Evolutionary conservation across 2,797 vertebrate genomes (phyloP), one percentile per base, ranked within the genome.

Genomic region (Gymnodraco acuticeps): DNA sequence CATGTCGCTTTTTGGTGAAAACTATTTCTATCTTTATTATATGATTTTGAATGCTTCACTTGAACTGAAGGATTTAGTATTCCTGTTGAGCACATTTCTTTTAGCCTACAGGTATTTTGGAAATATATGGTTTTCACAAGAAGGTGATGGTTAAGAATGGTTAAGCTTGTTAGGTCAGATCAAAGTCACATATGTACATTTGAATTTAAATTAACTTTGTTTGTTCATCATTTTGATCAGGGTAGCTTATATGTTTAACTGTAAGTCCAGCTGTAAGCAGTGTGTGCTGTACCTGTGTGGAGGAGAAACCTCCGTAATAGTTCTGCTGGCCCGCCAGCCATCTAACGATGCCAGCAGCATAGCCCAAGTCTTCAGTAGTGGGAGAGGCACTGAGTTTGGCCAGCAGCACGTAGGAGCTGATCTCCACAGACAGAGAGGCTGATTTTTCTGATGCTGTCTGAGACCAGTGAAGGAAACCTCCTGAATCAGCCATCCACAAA

Each of bases 281-380:
- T 10, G 16, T 14, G 1, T 27, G 15, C 2, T 15, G 48, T 92
- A 97, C 97, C 96, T 98, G 96, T 59, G 94, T 96, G 59, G 96
- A 97, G n/a, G 93, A 93, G 89, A 97, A 97, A 43, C 96, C 96
- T 2, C 97, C 96, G 0, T 93, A 94, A 0, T 92, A 67, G 75
- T 96, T 97, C 88, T 95, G 95, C 58, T 96, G 94, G 9, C 84
- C 83, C 48, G 93, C 75, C 62, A 98, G 87, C 96, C 96, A 96
- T 52, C 81, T 89, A 50, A 96, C 91, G 20, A 96, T 86, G 19
- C 72, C 64, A 3, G 89, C 85, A 59, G 87, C 48, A 2, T 94
- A 92, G 13, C 89, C 91, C 73, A 96, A 77, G 10, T 96, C 95
- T 68, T 93, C 71, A 47, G 51, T 3, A 0, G 83, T 78, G n/a